Evolutionary conservation across 2,113 vertebrate genomes (phyloP), one percentile per base, ranked within the genome.

Genomic region (Festucalex cinctus): DNA sequence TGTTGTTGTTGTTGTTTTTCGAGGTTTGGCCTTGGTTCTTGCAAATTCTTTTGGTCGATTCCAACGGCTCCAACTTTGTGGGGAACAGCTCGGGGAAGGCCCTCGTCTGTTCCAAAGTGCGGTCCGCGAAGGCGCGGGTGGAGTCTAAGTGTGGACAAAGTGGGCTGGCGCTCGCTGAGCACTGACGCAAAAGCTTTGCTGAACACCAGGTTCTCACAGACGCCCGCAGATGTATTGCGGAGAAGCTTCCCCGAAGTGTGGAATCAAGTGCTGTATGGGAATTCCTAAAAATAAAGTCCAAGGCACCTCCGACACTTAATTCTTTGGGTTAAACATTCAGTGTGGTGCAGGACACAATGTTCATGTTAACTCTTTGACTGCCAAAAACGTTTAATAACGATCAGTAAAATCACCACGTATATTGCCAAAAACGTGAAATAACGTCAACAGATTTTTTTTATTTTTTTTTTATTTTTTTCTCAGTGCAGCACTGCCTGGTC

Each of bases 71-170:
- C 26, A 17, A 57, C 1, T 17, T 57, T 57, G 54, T 32, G 54
- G 54, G 54, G 54, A 57, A 57, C 32, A 17, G 28, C 26, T 57
- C 5, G 54, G 54, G 54, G 54, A 57, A 57, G 54, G 54, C 54
- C 54, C 54, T 32, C 1, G 26, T 32, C 26, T 57, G 26, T 57
- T 57, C 54, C 54, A 57, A 19, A 17, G 14, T 4, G 48, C 14
- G 48, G 48, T 51, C 48, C n/a, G 6, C 48, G 3, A 22, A 51
- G 5, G 20, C n/a, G 22, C 9, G 48, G 48, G 48, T 49, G 48
- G 20, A 49, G 48, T 49, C 20, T 49, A 20, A n/a, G 1, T 51
- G 48, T n/a, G 48, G 48, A 51, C 48, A 51, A 51, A 51, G 46
- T 48, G 46, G 46, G 20, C 46, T 48, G 46, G 48, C 48, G 22